phyloP scores from a whole-genome alignment of 2,113 vertebrate species.

The Hepsetus odoe region DNA sequence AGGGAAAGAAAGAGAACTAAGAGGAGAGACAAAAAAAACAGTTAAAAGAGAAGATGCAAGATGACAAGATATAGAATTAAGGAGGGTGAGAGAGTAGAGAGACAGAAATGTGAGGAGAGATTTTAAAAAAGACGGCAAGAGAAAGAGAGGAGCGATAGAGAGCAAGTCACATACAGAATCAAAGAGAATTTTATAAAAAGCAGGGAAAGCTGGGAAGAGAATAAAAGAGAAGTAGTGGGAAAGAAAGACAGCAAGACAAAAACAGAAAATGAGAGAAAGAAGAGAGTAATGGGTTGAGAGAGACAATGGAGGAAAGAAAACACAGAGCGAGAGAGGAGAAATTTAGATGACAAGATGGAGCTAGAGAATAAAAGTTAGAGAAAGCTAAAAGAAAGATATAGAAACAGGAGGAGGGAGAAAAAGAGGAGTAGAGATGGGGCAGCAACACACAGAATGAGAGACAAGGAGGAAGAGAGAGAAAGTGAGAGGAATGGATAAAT shows the following conservation, averaged over 20 bases:
- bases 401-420: background rate
- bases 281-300: background rate
- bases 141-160: background rate
- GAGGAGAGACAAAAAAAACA: background rate
- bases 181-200: background rate
- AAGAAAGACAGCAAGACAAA: background rate
- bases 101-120: background rate
- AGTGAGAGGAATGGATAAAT: background rate
- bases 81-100: background rate
- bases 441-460: background rate
- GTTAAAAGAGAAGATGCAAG: too few relatives aligned
- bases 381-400: background rate
- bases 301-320: too few relatives aligned
- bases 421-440: background rate
- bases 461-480: background rate
- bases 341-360: background rate
- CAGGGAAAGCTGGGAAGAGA: background rate
- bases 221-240: background rate
- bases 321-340: background rate
- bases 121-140: background rate
- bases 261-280: background rate
- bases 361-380: background rate
- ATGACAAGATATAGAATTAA: too few relatives aligned
- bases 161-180: background rate
- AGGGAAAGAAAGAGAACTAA: conserved; percentile 14